phyloP scores from a whole-genome alignment of 2,888 invertebrate genomes.

The Protophormia terraenovae region DNA sequence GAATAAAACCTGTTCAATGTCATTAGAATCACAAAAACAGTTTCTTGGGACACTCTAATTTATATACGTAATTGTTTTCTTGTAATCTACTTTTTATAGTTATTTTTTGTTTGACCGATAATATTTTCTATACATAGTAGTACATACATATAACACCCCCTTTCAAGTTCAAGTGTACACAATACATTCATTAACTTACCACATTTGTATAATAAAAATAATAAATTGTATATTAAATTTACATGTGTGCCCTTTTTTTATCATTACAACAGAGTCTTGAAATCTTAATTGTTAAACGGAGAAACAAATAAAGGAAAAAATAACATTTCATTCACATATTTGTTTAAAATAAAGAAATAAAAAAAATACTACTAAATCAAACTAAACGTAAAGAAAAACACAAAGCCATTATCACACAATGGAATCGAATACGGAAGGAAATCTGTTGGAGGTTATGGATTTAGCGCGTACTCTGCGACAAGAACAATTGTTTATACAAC shows the following conservation, averaged over 20 bases:
- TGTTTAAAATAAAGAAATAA: background rate
- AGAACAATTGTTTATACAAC: conserved; percentile 93
- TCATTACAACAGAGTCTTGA: conserved; percentile 27
- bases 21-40: too few relatives aligned
- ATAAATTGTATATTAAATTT: background rate
- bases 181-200: background rate
- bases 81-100: conserved; percentile 30
- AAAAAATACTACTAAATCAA: conserved; percentile 24
- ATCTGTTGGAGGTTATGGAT: conserved; percentile 81
- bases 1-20: too few relatives aligned
- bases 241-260: conserved; percentile 20
- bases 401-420: conserved; percentile 68
- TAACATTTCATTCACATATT: background rate
- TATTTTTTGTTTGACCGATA: conserved; percentile 30
- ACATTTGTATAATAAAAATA: background rate
- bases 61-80: background rate
- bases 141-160: conserved; percentile 8
- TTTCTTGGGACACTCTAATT: too few relatives aligned
- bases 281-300: conserved; percentile 39
- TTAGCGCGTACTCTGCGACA: conserved; percentile 81
- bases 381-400: conserved; percentile 10
- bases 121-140: background rate
- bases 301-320: background rate
- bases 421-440: conserved; percentile 79
- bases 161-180: conserved; percentile 51